phyloP scores from a whole-genome alignment of 2,113 vertebrate species.

The Rhinolophus sinicus region DNA sequence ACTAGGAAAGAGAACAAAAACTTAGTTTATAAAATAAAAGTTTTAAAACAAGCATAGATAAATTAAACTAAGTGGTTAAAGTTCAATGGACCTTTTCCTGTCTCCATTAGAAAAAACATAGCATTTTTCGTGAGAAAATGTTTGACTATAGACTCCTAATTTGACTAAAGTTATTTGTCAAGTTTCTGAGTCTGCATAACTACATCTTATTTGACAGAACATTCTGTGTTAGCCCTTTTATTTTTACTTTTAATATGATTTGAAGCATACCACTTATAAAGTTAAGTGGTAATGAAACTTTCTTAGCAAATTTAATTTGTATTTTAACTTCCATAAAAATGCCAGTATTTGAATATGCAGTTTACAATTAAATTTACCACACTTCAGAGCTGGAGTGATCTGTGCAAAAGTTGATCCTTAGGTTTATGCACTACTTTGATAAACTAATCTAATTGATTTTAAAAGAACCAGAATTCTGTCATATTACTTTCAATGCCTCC shows the following conservation, averaged over 20 bases:
- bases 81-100: fast-evolving
- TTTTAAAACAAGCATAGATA: neutral
- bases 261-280: neutral
- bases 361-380: neutral
- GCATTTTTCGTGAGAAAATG: neutral
- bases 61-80: neutral
- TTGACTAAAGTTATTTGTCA: neutral
- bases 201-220: neutral
- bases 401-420: neutral
- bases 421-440: neutral
- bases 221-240: neutral
- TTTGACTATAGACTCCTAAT: neutral
- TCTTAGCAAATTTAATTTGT: neutral
- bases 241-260: conserved; percentile 29
- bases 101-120: neutral
- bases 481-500: neutral
- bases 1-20: neutral
- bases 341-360: neutral
- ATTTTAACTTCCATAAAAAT: conserved; percentile 23
- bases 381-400: neutral
- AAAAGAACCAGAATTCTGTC: neutral
- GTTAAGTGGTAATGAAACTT: neutral
- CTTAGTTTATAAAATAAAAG: neutral
- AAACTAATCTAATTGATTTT: neutral
- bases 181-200: neutral